Evolutionary conservation across 2,888 invertebrate species (phyloP).

Genomic region (Trissolcus japonicus): DNA sequence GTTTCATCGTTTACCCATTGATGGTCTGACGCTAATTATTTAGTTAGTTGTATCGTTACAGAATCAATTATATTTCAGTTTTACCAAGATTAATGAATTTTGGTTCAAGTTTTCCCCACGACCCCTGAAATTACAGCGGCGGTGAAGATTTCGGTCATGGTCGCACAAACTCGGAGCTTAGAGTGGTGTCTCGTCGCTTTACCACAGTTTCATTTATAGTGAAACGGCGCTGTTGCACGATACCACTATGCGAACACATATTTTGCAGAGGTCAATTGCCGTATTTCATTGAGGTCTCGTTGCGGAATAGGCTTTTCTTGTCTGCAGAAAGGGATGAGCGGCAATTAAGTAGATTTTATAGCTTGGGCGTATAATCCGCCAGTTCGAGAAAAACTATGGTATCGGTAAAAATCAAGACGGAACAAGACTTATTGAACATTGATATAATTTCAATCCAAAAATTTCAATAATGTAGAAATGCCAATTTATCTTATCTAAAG

Average conservation of each 20-base stretch:
- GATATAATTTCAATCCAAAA: no score
- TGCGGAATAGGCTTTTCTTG: constrained; percentile 17
- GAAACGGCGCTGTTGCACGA: constrained; percentile 37
- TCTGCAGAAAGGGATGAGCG: background rate
- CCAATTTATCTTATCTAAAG: no score
- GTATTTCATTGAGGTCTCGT: constrained; percentile 18
- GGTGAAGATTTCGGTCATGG: constrained; percentile 50
- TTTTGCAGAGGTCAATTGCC: constrained; percentile 40
- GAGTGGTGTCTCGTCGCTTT: constrained; percentile 33
- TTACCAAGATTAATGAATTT: constrained; percentile 46
- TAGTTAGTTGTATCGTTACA: constrained; percentile 24
- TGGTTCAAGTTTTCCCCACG: constrained; percentile 29
- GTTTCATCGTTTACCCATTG: constrained; percentile 2
- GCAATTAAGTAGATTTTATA: no score
- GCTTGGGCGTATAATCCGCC: no score
- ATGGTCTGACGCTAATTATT: constrained; percentile 37
- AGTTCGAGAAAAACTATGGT: background rate
- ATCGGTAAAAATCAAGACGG: background rate
- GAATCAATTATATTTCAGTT: constrained; percentile 49
- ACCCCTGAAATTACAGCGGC: constrained; percentile 36
- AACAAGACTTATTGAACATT: background rate
- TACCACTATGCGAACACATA: constrained; percentile 20
- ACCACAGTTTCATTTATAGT: constrained; percentile 25
- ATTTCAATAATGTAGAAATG: no score
- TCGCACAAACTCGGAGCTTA: constrained; percentile 27